Evolutionary conservation across 2,797 vertebrate species (phyloP).

Genomic region (Eleutherodactylus coqui): DNA sequence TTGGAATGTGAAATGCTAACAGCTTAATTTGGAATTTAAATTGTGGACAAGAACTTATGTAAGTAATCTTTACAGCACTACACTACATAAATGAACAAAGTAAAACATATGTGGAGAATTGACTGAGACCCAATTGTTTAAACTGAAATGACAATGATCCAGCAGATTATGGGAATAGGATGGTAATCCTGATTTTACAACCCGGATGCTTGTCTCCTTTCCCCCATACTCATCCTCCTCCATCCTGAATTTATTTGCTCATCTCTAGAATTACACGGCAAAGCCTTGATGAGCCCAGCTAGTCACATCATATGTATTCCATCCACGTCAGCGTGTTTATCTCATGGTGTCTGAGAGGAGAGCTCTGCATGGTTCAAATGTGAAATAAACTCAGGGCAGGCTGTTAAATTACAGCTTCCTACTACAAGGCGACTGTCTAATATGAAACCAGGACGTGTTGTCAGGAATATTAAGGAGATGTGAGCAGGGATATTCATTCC

Average conservation of each 20-base stretch:
- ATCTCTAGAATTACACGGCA: background rate
- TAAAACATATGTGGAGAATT: background rate
- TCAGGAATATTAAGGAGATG: conserved; percentile 52
- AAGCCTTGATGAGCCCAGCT: background rate
- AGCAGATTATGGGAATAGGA: background rate
- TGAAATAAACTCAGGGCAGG: conserved; percentile 54
- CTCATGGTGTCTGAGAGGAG: conserved; percentile 42
- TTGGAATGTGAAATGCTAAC: too few relatives aligned
- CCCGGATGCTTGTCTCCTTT: background rate
- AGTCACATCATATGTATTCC: conserved; percentile 19
- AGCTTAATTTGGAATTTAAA: too few relatives aligned
- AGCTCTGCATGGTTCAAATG: conserved; percentile 44
- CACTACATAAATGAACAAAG: too few relatives aligned
- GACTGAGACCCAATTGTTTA: background rate
- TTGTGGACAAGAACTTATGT: too few relatives aligned
- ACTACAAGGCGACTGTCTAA: conserved; percentile 48
- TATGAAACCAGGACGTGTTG: conserved; percentile 26
- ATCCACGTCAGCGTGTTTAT: conserved; percentile 35
- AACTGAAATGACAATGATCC: background rate
- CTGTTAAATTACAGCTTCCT: conserved; percentile 57
- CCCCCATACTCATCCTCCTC: background rate
- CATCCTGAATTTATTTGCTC: background rate
- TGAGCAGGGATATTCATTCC: conserved; percentile 27
- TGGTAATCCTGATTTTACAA: background rate
- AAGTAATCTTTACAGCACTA: too few relatives aligned